These are phyloP conservation scores for Schmidtea mediterranea DNA, from an alignment of 1,140 invertebrate genomes.

Conservation along the genomic window DNA sequence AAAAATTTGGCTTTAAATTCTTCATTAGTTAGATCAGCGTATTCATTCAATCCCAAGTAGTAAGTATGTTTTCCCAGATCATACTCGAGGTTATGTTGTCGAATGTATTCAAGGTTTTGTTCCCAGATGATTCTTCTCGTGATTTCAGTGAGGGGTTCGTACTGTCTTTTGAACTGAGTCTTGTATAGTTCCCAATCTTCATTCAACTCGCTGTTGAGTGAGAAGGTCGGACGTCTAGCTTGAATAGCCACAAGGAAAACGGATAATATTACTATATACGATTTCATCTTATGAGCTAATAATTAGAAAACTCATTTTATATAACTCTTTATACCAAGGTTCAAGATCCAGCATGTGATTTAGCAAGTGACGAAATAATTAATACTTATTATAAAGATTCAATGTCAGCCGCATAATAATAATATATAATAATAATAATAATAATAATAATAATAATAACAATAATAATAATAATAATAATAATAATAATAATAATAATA, in stretches of 20 bases:
- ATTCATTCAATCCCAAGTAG: constrained; percentile 17
- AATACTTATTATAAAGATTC: too few species aligned
- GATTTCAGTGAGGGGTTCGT: background rate
- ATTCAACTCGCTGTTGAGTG: background rate
- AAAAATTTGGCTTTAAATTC: constrained; percentile 6
- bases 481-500: too few species aligned
- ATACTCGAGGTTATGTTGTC: constrained; percentile 15
- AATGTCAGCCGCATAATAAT: too few species aligned
- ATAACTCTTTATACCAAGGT: too few species aligned
- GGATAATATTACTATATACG: too few species aligned
- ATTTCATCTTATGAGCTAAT: too few species aligned
- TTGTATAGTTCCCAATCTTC: background rate
- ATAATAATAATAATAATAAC: too few species aligned
- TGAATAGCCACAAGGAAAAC: background rate
- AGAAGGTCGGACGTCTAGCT: background rate
- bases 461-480: too few species aligned
- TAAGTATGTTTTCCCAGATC: constrained; percentile 15
- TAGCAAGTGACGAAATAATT: too few species aligned
- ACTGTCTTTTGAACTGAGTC: background rate
- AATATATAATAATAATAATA: too few species aligned
- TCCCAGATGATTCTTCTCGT: background rate
- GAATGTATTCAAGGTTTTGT: constrained; percentile 14
- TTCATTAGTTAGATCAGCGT: constrained; percentile 14
- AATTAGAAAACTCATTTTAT: too few species aligned
- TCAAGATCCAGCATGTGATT: too few species aligned